Percentiles rank a stretch among this genome's conserved stretches.
These are phyloP conservation scores for Drusus annulatus DNA, from an alignment of 1,140 invertebrate genomes.

Conservation along the genomic window DNA sequence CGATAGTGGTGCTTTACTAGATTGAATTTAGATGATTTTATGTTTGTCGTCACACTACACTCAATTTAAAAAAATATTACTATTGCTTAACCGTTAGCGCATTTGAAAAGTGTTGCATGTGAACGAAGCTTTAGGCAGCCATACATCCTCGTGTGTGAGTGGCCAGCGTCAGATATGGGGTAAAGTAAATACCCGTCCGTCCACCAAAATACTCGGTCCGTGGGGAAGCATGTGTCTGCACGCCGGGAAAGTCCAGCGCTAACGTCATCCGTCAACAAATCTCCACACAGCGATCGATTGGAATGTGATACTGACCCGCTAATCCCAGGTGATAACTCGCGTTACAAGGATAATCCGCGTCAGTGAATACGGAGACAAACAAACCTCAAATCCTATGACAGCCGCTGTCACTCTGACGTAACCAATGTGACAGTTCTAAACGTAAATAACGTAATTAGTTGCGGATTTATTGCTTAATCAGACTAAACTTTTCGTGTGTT, in stretches of 20 bases:
- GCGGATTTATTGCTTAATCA: neutral
- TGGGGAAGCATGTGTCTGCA: conserved; percentile 47
- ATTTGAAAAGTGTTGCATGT: neutral
- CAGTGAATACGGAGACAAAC: conserved; percentile 22
- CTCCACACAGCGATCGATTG: conserved; percentile 1
- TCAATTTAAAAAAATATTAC: too few species aligned
- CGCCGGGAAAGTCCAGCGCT: conserved; percentile 33
- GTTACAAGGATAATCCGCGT: conserved; percentile 12
- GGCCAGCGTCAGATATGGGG: conserved; percentile 54
- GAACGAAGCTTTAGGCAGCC: conserved; percentile 29
- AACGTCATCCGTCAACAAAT: conserved; percentile 28
- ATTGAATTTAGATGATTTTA: too few species aligned
- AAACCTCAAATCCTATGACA: conserved; percentile 25
- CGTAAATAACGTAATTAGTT: conserved; percentile 13
- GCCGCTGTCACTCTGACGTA: conserved; percentile 37
- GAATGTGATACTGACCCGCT: conserved; percentile 29
- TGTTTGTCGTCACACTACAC: too few species aligned
- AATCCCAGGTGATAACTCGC: conserved; percentile 6
- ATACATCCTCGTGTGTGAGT: conserved; percentile 43
- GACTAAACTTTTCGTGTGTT: neutral
- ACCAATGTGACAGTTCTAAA: neutral
- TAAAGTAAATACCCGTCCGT: conserved; percentile 56
- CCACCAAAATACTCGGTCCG: conserved; percentile 56
- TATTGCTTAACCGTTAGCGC: too few species aligned
- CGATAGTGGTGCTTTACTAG: too few species aligned